These are phyloP conservation scores for Percopsis transmontana DNA, from an alignment of 2,113 vertebrate genomes.

Conservation along the genomic window DNA sequence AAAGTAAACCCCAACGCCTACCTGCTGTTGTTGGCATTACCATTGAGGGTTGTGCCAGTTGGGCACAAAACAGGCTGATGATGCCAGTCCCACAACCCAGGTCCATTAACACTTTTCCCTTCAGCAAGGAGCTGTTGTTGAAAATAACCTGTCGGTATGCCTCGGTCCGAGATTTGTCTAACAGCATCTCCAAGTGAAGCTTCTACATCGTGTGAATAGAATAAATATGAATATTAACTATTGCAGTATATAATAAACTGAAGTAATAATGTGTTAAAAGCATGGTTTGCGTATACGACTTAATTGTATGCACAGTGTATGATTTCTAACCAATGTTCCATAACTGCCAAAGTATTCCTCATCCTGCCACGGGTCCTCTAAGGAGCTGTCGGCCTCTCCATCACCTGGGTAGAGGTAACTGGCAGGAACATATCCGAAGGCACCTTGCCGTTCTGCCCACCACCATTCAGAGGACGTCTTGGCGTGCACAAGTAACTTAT, in stretches of 20 bases:
- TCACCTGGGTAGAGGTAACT: constrained; percentile 57
- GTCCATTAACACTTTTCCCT: constrained; percentile 80
- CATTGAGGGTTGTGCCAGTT: constrained; percentile 71
- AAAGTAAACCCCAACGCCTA: too few species aligned
- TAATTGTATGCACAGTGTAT: neutral
- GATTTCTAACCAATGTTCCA: constrained; percentile 71
- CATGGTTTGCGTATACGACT: too few species aligned
- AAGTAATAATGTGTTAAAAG: neutral
- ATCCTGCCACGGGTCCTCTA: constrained; percentile 81
- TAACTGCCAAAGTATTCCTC: constrained; percentile 84
- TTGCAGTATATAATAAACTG: neutral
- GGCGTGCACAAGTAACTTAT: constrained; percentile 63
- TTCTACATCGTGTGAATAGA: constrained; percentile 59
- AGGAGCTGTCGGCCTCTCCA: constrained; percentile 40
- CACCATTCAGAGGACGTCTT: constrained; percentile 78
- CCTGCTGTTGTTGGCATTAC: constrained; percentile 63
- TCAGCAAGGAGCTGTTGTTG: constrained; percentile 72
- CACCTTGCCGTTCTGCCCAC: constrained; percentile 77
- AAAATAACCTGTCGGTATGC: constrained; percentile 77
- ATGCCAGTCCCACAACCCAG: constrained; percentile 83
- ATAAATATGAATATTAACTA: neutral
- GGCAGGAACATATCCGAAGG: constrained; percentile 78
- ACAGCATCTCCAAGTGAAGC: constrained; percentile 84
- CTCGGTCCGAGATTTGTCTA: constrained; percentile 79
- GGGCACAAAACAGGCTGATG: constrained; percentile 83